phyloP scores from a whole-genome alignment of 2,888 invertebrate genomes.

The Papilio gigon region DNA sequence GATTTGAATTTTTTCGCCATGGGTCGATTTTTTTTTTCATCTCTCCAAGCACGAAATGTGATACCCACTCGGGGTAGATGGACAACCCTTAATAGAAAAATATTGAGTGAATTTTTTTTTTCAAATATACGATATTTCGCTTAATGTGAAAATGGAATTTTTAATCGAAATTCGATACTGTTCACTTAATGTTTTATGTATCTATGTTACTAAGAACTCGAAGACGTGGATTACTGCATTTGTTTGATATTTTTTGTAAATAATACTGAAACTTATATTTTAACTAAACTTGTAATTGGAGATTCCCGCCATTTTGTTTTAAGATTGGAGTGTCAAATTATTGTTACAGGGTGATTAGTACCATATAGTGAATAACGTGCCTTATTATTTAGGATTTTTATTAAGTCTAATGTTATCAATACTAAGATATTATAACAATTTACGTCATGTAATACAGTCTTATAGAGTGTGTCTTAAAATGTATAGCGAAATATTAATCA shows the following conservation, averaged over 20 bases:
- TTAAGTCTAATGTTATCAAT: too few relatives aligned
- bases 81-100: constrained; percentile 78
- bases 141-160: constrained; percentile 54
- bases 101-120: constrained; percentile 54
- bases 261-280: too few relatives aligned
- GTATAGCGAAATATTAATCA: constrained; percentile 47
- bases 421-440: too few relatives aligned
- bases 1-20: constrained; percentile 70
- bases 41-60: constrained; percentile 73
- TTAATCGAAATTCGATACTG: constrained; percentile 12
- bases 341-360: too few relatives aligned
- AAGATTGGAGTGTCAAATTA: too few relatives aligned
- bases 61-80: constrained; percentile 68
- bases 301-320: too few relatives aligned
- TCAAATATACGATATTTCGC: constrained; percentile 51
- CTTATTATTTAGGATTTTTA: too few relatives aligned
- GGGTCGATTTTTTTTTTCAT: constrained; percentile 51
- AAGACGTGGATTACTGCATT: neutral
- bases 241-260: too few relatives aligned
- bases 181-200: neutral
- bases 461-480: neutral
- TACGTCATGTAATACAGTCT: constrained; percentile 54
- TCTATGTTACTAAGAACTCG: neutral
- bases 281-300: too few relatives aligned
- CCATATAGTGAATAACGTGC: too few relatives aligned